Conservation (phyloP, 2,888 invertebrate species). For the Hofmannophila pseudospretella region DNA sequence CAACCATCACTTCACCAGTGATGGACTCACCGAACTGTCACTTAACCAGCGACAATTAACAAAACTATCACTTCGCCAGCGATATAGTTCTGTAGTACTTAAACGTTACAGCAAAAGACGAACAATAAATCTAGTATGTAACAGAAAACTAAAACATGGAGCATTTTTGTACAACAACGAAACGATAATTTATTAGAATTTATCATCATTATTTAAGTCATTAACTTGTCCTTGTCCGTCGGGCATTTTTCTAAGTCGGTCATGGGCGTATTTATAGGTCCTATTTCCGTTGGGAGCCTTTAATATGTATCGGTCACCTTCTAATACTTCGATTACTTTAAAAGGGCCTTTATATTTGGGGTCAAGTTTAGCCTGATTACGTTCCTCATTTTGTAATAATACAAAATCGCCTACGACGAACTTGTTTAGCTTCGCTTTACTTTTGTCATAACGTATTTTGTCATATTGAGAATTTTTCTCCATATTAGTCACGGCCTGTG, state of each 20-base stretch:
- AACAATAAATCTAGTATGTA: too few relatives aligned
- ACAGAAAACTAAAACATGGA: too few relatives aligned
- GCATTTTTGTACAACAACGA: too few relatives aligned
- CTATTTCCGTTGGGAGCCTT: conserved; percentile 13
- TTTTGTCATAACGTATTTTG: conserved; percentile 13
- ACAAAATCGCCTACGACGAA: conserved; percentile 19
- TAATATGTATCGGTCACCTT: conserved; percentile 16
- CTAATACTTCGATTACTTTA: conserved; percentile 13
- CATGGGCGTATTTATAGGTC: conserved; percentile 21
- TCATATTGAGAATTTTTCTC: conserved; percentile 10
- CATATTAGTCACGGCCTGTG: conserved; percentile 8
- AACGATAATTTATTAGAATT: too few relatives aligned
- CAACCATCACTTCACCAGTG: too few relatives aligned
- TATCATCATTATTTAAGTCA: too few relatives aligned
- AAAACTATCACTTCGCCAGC: too few relatives aligned
- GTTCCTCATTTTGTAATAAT: conserved; percentile 15
- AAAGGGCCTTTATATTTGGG: conserved; percentile 20
- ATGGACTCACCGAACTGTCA: too few relatives aligned
- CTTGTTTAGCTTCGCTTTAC: conserved; percentile 9
- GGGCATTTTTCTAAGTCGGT: conserved; percentile 9
- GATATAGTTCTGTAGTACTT: too few relatives aligned
- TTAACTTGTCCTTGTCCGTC: neutral
- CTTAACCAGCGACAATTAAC: too few relatives aligned
- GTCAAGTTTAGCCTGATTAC: conserved; percentile 20
- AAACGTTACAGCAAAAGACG: too few relatives aligned